These are phyloP conservation scores for Pica pica DNA, from an alignment of 2,113 vertebrate species.

Conservation along the genomic window DNA sequence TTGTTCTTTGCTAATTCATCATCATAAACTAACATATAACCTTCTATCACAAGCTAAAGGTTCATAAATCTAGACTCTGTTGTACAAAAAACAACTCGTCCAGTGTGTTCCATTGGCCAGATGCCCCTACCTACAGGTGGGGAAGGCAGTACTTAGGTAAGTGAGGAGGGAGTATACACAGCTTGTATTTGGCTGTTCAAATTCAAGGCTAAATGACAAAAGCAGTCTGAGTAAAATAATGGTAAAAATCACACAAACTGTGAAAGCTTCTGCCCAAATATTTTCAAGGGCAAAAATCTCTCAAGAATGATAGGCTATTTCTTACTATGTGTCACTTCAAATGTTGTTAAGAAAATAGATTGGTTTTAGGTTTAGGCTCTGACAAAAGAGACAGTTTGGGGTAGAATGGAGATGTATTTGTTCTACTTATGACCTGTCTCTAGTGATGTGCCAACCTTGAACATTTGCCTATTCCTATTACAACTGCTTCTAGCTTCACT, in stretches of 20 bases:
- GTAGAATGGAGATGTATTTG: not conserved
- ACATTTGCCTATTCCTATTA: not conserved
- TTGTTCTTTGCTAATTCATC: not conserved
- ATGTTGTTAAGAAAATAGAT: not conserved
- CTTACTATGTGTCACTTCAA: not conserved
- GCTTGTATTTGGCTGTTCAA: not conserved
- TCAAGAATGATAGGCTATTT: not conserved
- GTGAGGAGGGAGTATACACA: not conserved
- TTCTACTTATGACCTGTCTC: not conserved
- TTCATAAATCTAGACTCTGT: not conserved
- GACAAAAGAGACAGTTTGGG: not conserved
- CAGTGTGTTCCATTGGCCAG: not conserved
- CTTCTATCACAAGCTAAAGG: not conserved
- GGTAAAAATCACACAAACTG: not conserved
- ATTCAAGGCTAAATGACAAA: not conserved
- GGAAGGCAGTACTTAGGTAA: not conserved
- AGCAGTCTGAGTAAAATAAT: not conserved
- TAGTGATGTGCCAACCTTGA: not conserved
- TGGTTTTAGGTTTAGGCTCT: not conserved
- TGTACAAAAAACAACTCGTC: not conserved
- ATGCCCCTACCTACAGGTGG: not conserved
- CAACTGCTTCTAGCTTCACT: not conserved
- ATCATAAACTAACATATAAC: not conserved
- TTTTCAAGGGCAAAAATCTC: constrained; percentile 19
- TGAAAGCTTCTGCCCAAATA: not conserved